Evolutionary conservation across 92 coral and sea anemone species (phyloP).

Genomic region (Hydrozoanthus gracilis): DNA sequence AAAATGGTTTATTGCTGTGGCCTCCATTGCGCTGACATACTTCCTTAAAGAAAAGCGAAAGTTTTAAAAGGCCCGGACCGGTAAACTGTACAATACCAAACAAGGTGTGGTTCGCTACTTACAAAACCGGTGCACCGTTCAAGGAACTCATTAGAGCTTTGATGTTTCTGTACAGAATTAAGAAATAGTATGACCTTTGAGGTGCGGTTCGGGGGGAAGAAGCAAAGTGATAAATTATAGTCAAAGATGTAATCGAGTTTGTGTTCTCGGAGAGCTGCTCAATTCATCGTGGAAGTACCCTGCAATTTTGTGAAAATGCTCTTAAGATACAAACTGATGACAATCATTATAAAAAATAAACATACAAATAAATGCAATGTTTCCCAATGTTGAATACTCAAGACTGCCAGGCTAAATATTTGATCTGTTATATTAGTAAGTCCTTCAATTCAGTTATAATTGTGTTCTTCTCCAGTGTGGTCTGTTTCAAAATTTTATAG

Average conservation of each 20-base stretch:
- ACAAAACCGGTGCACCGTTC: constrained; percentile 1
- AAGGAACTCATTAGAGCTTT: background rate
- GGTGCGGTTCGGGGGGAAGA: background rate
- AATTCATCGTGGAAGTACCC: background rate
- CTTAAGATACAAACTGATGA: background rate
- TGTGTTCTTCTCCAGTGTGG: too few species aligned
- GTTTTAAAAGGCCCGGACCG: constrained; percentile 13
- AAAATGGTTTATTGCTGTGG: constrained; percentile 18
- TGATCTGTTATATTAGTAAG: background rate
- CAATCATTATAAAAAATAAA: background rate
- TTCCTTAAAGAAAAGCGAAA: background rate
- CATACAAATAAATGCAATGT: background rate
- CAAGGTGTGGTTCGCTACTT: constrained; percentile 34
- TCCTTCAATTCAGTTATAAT: background rate
- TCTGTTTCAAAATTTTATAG: background rate
- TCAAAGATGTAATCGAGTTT: background rate
- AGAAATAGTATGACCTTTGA: background rate
- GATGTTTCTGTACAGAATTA: too few species aligned
- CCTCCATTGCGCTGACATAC: background rate
- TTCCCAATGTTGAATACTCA: background rate
- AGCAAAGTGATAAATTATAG: too few species aligned
- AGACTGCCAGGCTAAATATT: background rate
- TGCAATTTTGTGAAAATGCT: background rate
- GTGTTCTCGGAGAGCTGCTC: background rate
- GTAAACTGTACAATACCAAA: constrained; percentile 23